Base-by-base conservation (phyloP, 1,140 invertebrate species). In the Trachymyrmex cornetzi region DNA sequence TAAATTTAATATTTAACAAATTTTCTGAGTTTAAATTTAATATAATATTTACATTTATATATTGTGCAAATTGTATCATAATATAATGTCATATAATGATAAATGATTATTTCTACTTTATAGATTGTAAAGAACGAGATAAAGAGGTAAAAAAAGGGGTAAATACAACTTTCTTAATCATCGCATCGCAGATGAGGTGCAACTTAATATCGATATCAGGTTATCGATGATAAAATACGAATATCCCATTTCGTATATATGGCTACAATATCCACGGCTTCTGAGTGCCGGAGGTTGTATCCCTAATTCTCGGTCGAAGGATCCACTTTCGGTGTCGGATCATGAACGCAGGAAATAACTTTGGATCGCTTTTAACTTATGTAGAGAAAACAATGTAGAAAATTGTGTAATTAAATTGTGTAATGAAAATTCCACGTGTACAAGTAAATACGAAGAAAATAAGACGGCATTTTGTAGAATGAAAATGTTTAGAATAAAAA, bases 151-250 rank as follows among this genome's bases (percentile, higher is more conserved):
- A 44, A 66, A 44, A 38, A 44, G 19, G 11, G 19, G 1, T 38
- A 66, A 66, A 22, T 67, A 19, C 19, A 67, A 67, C 11, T 38
- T 30, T n/a, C 19, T 67, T 44, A 3, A 67, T 44, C 64, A 67
- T 38, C 34, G 9, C 24, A 34, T 67, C 34, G 1, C 19, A 34
- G 9, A 67, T 22, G 11, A n/a, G n/a, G 5, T 67, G 34, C 44
- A 67, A 67, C 34, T 22, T 22, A 19, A 67, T 67, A 22, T n/a
- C n/a, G 34, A 34, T 34, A 44, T 67, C 64, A 67, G 34, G 11
- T 67, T 67, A 67, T 22, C 19, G 64, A 67, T 22, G 34, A 12
- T 44, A 67, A 67, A 67, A 44, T 67, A 44, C 34, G 64, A 67
- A n/a, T 67, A 67, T 44, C 11, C 11, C 1, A 66, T n/a, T 67